Evolutionary conservation across 2,888 invertebrate species (phyloP).

Genomic region (Drosophila colorata): DNA sequence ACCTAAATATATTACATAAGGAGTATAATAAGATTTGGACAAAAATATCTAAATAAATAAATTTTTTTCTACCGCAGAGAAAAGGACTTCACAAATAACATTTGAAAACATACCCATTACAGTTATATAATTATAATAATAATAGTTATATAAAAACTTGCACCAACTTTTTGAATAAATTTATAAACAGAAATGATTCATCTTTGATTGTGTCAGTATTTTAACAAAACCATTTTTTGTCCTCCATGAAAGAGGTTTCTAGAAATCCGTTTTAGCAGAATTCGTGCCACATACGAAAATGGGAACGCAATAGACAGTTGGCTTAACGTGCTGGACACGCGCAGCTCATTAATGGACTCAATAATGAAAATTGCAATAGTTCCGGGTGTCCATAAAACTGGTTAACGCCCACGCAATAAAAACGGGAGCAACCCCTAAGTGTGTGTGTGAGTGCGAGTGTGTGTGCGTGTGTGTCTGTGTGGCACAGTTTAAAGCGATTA

Average conservation of each 20-base stretch:
- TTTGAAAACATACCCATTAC: no score
- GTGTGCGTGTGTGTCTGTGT: slow-evolving; percentile 28
- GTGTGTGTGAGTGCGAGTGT: slow-evolving; percentile 33
- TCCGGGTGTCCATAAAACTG: slow-evolving; percentile 64
- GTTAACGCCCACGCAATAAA: slow-evolving; percentile 75
- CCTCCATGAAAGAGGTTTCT: neutral
- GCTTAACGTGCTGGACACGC: slow-evolving; percentile 35
- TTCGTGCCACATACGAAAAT: slow-evolving; percentile 10
- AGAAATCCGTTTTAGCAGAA: slow-evolving; percentile 4
- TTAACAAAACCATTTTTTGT: neutral
- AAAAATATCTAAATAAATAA: no score
- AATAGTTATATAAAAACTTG: no score
- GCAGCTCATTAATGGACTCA: slow-evolving; percentile 58
- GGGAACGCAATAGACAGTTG: slow-evolving; percentile 44
- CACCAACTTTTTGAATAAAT: no score
- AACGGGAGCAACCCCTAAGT: slow-evolving; percentile 58
- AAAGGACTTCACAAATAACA: no score
- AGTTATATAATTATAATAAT: no score
- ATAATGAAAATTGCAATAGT: slow-evolving; percentile 65
- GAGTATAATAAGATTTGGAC: no score
- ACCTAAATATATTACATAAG: no score
- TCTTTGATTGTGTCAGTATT: no score
- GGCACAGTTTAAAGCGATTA: slow-evolving; percentile 76
- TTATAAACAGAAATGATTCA: neutral
- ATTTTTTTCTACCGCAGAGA: no score